A percentile compares a stretch with the other conserved stretches of the same genome.
Evolutionary conservation across 1,140 invertebrate genomes (phyloP).

Genomic region (Drosophila ananassae): DNA sequence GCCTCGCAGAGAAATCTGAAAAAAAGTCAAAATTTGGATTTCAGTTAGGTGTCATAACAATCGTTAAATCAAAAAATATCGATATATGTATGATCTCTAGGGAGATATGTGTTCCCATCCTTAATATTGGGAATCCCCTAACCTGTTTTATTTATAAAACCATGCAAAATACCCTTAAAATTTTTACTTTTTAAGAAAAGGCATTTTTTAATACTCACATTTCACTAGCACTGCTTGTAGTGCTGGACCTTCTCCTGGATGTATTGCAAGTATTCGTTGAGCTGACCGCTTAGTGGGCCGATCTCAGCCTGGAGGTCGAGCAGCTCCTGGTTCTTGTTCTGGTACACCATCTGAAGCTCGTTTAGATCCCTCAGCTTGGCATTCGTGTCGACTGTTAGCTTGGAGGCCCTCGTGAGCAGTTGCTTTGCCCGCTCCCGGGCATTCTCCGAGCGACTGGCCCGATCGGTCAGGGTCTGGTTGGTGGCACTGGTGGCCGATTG

Average conservation of each 20-base stretch:
- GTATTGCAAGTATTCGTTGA: conserved; percentile 85
- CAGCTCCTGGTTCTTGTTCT: conserved; percentile 85
- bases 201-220: neutral
- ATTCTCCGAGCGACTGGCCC: conserved; percentile 87
- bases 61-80: neutral
- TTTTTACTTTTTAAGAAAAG: too few species aligned
- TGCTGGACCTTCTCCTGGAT: conserved; percentile 85
- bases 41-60: neutral
- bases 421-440: conserved; percentile 90
- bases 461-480: conserved; percentile 86
- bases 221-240: conserved; percentile 70
- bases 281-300: conserved; percentile 84
- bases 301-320: conserved; percentile 84
- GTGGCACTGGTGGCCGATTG: conserved; percentile 84
- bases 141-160: too few species aligned
- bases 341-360: conserved; percentile 80
- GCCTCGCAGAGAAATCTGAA: conserved; percentile 20
- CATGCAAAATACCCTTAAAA: too few species aligned
- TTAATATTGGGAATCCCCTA: too few species aligned
- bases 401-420: conserved; percentile 89
- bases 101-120: too few species aligned
- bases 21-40: neutral
- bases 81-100: too few species aligned
- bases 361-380: conserved; percentile 89
- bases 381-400: conserved; percentile 90